phyloP scores from a whole-genome alignment of 2,888 invertebrate genomes.

The Spilarctia lutea region DNA sequence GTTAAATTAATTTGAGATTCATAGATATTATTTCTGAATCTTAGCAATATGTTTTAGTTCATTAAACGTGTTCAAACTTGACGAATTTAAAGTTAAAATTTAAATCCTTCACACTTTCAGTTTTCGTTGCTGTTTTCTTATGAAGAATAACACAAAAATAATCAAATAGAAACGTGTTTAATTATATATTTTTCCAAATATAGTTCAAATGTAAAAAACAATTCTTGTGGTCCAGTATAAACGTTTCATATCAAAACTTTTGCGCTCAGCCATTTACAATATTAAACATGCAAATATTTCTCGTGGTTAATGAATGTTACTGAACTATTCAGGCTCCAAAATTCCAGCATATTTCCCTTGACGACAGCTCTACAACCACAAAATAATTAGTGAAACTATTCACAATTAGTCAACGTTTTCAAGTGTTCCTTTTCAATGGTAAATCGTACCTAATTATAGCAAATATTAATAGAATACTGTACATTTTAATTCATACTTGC shows the following conservation, averaged over 20 bases:
- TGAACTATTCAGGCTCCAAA: conserved; percentile 16
- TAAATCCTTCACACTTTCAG: too few species aligned
- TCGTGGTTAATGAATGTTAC: conserved; percentile 7
- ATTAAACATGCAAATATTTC: conserved; percentile 5
- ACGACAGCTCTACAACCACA: conserved; percentile 7
- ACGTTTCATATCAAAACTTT: conserved; percentile 1
- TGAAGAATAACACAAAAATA: neutral
- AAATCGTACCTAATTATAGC: neutral
- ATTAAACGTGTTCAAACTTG: too few species aligned
- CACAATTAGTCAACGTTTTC: neutral
- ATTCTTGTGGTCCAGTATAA: neutral
- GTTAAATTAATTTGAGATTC: too few species aligned
- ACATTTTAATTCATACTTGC: neutral
- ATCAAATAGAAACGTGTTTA: neutral
- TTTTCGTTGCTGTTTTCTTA: neutral
- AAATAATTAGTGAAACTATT: conserved; percentile 15
- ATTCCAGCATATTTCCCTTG: conserved; percentile 16
- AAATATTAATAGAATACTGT: neutral
- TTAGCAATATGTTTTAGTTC: neutral
- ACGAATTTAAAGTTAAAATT: too few species aligned
- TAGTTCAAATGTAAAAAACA: neutral
- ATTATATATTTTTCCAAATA: neutral
- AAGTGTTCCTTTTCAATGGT: neutral
- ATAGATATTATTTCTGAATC: neutral
- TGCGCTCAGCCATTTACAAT: conserved; percentile 5